Base-by-base conservation (phyloP, 2,797 vertebrate species). In the Gymnoscopelus braueri region DNA sequence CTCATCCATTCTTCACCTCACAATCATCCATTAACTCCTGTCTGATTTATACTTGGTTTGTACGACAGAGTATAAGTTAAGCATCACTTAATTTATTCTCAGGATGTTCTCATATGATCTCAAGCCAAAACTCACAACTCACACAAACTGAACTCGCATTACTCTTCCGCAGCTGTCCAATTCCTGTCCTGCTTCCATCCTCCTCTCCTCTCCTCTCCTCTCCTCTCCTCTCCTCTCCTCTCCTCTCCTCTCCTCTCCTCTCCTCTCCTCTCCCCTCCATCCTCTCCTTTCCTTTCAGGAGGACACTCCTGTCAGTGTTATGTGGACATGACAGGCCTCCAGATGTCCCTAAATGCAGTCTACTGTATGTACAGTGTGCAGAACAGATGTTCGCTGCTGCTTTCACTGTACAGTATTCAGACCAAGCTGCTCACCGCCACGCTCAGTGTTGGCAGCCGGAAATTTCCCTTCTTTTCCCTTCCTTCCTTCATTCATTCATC, bases 381-480 rank as follows among this genome's bases (percentile, higher is more conserved):
- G 67, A 80, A 84, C 87, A 86, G 87, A 85, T 88, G 86, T 60
- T 74, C 66, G 12, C 8, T 67, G 76, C 73, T 77, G 69, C 63
- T 77, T 61, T 66, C 58, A 74, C 60, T 82, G 78, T 80, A 82
- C 29, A 39, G 63, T 71, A 78, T 83, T 67, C 69, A 78, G 68
- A 79, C 69, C 48, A 10, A 66, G 73, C 71, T 66, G 72, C 52
- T 67, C 57, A 54, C 24, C 66, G 54, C 49, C 8, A 13, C 14
- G 66, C 58, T 24, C n/a, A 29, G 54, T 63, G 24, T 1, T 0
- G 12, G 49, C 15, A 48, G 63, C 7, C 65, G 12, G 5, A 39
- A 65, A 12, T 39, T 5, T 39, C 35, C 35, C 35, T 7, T 32
- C 0, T 7, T 7, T 39, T 39, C 4, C 7, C 35, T 63, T 54